These are phyloP conservation scores for Drosophila greeni DNA, from an alignment of 2,888 invertebrate species.

Conservation along the genomic window DNA sequence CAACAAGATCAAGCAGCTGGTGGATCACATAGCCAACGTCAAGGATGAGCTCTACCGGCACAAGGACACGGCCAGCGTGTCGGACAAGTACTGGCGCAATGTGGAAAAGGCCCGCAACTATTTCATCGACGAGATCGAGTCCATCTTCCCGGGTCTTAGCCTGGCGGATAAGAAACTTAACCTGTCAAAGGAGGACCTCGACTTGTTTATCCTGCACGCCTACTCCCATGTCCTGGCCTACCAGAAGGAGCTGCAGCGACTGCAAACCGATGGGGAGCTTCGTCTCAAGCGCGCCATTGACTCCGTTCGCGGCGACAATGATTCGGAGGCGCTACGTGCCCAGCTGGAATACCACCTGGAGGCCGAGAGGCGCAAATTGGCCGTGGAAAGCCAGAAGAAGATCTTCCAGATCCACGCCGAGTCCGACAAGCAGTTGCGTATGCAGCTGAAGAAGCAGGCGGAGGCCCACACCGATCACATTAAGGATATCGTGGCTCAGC, in stretches of 20 bases:
- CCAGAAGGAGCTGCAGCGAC: slow-evolving; percentile 87
- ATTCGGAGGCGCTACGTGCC: slow-evolving; percentile 79
- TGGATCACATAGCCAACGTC: slow-evolving; percentile 82
- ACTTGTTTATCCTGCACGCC: slow-evolving; percentile 88
- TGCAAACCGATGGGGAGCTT: slow-evolving; percentile 83
- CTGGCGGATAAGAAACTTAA: slow-evolving; percentile 83
- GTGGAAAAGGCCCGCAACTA: slow-evolving; percentile 82
- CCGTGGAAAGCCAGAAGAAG: slow-evolving; percentile 85
- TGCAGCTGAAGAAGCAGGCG: slow-evolving; percentile 89
- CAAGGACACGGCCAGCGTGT: slow-evolving; percentile 81
- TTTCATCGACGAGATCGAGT: slow-evolving; percentile 83
- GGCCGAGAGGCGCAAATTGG: slow-evolving; percentile 83
- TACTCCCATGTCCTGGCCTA: slow-evolving; percentile 87
- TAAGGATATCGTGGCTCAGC: slow-evolving; percentile 83
- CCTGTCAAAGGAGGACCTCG: slow-evolving; percentile 83
- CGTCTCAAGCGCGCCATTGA: slow-evolving; percentile 84
- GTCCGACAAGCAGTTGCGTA: slow-evolving; percentile 85
- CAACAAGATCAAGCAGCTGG: slow-evolving; percentile 81
- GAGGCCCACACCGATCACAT: slow-evolving; percentile 92
- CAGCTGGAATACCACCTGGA: slow-evolving; percentile 86
- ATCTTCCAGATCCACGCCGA: slow-evolving; percentile 83
- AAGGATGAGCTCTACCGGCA: slow-evolving; percentile 82
- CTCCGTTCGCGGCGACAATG: slow-evolving; percentile 81
- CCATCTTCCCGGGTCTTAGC: slow-evolving; percentile 86
- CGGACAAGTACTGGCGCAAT: slow-evolving; percentile 90